These are phyloP conservation scores for Parthenolecanium corni DNA, from an alignment of 2,888 invertebrate genomes.

Conservation along the genomic window DNA sequence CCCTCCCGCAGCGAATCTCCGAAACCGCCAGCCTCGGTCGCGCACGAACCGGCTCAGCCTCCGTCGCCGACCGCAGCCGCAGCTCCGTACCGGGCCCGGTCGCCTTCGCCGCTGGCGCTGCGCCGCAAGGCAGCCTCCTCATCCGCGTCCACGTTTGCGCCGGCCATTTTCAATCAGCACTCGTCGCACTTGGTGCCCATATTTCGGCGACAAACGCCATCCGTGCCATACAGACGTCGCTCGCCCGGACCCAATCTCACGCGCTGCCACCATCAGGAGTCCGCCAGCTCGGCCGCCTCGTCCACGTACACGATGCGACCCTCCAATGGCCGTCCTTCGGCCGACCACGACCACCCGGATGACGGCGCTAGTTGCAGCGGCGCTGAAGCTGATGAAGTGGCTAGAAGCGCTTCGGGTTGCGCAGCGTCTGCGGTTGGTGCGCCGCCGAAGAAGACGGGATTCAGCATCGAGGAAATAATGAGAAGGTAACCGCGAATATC, in stretches of 20 bases:
- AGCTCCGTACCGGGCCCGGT: slow-evolving; percentile 42
- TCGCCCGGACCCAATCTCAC: slow-evolving; percentile 42
- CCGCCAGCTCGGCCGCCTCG: slow-evolving; percentile 37
- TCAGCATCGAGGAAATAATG: slow-evolving; percentile 86
- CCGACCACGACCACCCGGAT: too few species aligned
- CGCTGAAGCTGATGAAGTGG: too few species aligned
- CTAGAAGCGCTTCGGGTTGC: too few species aligned
- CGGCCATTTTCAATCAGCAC: slow-evolving; percentile 32
- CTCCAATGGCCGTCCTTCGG: slow-evolving; percentile 37
- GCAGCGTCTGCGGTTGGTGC: slow-evolving; percentile 38
- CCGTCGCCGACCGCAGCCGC: slow-evolving; percentile 30
- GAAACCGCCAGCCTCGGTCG: too few species aligned
- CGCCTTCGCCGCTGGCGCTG: slow-evolving; percentile 32
- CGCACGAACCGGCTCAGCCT: background rate
- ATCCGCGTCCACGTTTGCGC: slow-evolving; percentile 30
- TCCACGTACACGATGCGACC: slow-evolving; percentile 64
- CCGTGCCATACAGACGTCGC: slow-evolving; percentile 59
- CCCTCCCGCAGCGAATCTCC: slow-evolving; percentile 15
- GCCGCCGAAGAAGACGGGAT: slow-evolving; percentile 57
- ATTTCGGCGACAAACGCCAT: slow-evolving; percentile 37
- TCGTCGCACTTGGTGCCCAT: slow-evolving; percentile 36
- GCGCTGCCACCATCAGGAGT: slow-evolving; percentile 34
- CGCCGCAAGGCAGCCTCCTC: slow-evolving; percentile 32
- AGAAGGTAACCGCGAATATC: slow-evolving; percentile 39
- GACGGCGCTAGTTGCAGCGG: too few species aligned